Evolutionary conservation across 2,797 vertebrate genomes (phyloP), one percentile per base, ranked within the genome.

Genomic region (Moxostoma hubbsi): DNA sequence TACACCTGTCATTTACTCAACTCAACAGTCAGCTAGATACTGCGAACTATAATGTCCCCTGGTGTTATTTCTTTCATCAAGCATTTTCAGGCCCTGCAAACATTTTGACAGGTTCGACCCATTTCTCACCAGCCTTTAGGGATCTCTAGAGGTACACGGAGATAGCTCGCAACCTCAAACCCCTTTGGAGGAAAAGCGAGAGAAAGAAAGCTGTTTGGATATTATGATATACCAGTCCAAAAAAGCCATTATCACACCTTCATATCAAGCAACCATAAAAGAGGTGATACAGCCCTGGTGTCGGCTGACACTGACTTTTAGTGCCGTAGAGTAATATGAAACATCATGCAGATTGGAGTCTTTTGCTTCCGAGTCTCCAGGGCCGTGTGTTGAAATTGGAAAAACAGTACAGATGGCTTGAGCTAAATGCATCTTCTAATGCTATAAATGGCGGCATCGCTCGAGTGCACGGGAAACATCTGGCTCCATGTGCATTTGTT

Each of bases 1-100:
- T 82, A 85, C 86, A 81, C 86, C 76, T 88, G 84, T 86, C 86
- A 85, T 90, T 24, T 89, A 90, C 85, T 85, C 85, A 89, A 94
- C 93, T 93, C 90, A 91, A 91, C 91, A 91, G 86, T 76, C 89
- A 88, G 87, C 8, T 87, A 7, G 11, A 62, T 43, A 13, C 18
- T 12, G 61, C 43, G 1, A 57, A 5, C 15, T 67, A 82, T 84
- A 79, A 86, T 8, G 82, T 65, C 68, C 76, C 77, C 73, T 62
- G 76, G 83, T 66, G 53, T 58, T 76, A 43, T 58, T 62, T 15
- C 16, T 13, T 65, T 71, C 66, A 83, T 75, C 65, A 85, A 73
- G 68, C 70, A 82, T 86, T 86, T 77, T 85, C 77, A 87, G 82
- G 81, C 63, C 24, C 55, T 79, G 82, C 86, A 84, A 87, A 90